phyloP scores from a whole-genome alignment of 2,113 vertebrate genomes.

The Athene noctua region DNA sequence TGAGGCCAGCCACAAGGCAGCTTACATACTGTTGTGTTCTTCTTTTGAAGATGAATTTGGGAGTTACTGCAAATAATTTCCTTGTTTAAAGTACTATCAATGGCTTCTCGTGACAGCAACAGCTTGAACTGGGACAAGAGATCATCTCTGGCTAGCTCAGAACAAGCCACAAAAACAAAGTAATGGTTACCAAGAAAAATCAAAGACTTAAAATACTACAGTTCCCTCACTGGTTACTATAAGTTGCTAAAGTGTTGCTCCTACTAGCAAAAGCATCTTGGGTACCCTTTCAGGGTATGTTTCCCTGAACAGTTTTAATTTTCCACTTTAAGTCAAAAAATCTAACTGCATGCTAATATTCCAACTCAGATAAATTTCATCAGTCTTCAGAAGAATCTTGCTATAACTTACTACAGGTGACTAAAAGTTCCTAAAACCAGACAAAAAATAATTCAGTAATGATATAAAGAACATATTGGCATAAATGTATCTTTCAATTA shows the following conservation, averaged over 20 bases:
- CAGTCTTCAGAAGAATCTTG: background rate
- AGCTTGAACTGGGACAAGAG: background rate
- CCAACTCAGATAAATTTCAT: background rate
- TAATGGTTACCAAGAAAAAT: background rate
- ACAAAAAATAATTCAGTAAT: background rate
- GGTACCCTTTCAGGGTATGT: background rate
- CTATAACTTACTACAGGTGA: background rate
- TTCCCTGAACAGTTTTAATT: background rate
- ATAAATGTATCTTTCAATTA: background rate
- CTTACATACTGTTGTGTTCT: background rate
- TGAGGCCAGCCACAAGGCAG: background rate
- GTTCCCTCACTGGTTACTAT: background rate
- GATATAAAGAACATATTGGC: background rate
- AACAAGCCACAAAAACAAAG: background rate
- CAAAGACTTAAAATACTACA: background rate
- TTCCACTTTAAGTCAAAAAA: background rate
- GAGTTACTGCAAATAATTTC: background rate
- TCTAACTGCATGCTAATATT: background rate
- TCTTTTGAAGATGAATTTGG: background rate
- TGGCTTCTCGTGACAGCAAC: background rate
- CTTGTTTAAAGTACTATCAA: background rate
- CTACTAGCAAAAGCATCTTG: background rate
- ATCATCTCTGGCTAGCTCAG: background rate
- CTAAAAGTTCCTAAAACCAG: background rate
- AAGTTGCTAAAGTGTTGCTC: background rate